Evolutionary conservation across 1,140 invertebrate genomes (phyloP), one percentile per base, ranked within the genome.

Genomic region (Phocides pigmalion): DNA sequence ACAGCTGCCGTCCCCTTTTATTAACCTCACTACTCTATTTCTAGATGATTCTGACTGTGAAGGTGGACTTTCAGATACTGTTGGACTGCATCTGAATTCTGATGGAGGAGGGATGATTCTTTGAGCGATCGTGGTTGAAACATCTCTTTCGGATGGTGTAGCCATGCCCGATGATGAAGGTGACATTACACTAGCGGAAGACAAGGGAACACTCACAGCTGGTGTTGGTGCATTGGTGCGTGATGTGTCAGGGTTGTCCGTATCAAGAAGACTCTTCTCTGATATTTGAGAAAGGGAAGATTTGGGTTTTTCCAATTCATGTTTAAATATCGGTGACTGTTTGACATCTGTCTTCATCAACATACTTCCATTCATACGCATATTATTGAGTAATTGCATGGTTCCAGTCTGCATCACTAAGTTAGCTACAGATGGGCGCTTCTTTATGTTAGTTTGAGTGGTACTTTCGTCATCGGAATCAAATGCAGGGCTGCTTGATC

Each of bases 401-500:
- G 93, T 93, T 62, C 93, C 94, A 3, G 93, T 93, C 72, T 94
- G 93, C 47, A 93, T 93, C 0, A 95, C 93, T 49, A 95, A 86
- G 9, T 94, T 94, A 0, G 93, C 94, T 4, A 95, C 85, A 0
- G 94, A 94, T 3, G 93, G 93, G 46, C 93, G 91, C 71, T 93
- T 93, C 74, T 94, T 94, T 9, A 89, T 83, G 50, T 92, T 82
- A 8, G 79, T 87, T 32, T 89, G 76, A 49, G 89, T 80, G 67
- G 93, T 88, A 65, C 96, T 97, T 65, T 97, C 96, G 44, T 99
- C 98, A 87, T 99, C 98, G 0, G 98, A 99, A 68, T 99, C 98
- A 87, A 99, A 99, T 0, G 97, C 97, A 0, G 98, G 98, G 82
- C 97, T 98, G 77, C 97, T 98, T 0, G 97, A 98, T 20, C 97